Evolutionary conservation across 1,140 invertebrate species (phyloP).

Genomic region (Campoletis sonorensis): DNA sequence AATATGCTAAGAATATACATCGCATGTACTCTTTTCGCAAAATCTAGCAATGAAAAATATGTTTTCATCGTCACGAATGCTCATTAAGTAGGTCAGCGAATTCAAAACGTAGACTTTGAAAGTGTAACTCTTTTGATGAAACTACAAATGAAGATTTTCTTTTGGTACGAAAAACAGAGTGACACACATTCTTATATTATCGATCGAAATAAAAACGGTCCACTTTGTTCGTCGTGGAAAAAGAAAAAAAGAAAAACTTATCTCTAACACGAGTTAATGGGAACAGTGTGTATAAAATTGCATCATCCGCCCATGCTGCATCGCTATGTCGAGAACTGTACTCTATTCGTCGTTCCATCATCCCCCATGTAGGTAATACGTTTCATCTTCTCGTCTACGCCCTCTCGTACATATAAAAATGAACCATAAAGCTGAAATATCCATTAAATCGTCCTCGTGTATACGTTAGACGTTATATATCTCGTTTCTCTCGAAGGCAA

Average conservation of each 20-base stretch:
- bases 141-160: too few species aligned
- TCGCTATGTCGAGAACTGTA: not conserved
- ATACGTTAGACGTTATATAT: not conserved
- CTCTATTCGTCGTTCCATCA: not conserved
- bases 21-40: too few species aligned
- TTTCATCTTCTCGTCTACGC: not conserved
- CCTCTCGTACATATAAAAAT: not conserved
- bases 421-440: conserved; percentile 9
- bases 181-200: conserved; percentile 6
- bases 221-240: not conserved
- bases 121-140: too few species aligned
- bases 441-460: not conserved
- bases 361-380: conserved; percentile 1
- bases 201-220: conserved; percentile 1
- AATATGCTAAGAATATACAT: too few species aligned
- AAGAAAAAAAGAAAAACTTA: too few species aligned
- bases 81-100: too few species aligned
- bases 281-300: conserved; percentile 4
- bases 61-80: too few species aligned
- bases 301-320: not conserved
- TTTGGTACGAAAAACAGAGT: not conserved
- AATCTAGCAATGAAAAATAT: too few species aligned
- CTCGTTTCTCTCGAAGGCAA: not conserved
- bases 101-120: too few species aligned
- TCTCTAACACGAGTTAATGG: not conserved